phyloP scores from a whole-genome alignment of 2,888 invertebrate genomes.

The Leucophenga montana region DNA sequence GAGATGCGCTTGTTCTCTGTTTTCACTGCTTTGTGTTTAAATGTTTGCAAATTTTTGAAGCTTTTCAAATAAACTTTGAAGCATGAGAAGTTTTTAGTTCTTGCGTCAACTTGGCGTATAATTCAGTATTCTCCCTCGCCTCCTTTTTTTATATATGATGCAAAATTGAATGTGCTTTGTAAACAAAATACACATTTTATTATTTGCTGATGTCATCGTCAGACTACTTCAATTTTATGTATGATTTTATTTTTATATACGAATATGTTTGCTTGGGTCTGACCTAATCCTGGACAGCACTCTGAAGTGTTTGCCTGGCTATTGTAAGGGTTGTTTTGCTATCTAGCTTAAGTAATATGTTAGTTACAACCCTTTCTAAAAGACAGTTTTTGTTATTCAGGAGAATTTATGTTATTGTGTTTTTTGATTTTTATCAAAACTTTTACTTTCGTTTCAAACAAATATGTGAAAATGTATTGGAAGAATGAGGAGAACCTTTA shows the following conservation, averaged over 20 bases:
- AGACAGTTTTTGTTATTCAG: not conserved
- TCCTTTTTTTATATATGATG: not conserved
- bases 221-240: slow-evolving; percentile 26
- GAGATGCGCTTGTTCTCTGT: slow-evolving; percentile 26
- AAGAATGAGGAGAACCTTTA: no score
- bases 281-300: slow-evolving; percentile 20
- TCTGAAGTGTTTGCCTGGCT: not conserved
- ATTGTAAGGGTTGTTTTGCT: slow-evolving; percentile 3
- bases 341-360: not conserved
- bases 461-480: slow-evolving; percentile 33
- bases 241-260: slow-evolving; percentile 11
- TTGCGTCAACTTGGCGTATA: not conserved
- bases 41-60: not conserved
- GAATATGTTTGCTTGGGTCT: slow-evolving; percentile 34
- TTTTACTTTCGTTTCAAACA: slow-evolving; percentile 57
- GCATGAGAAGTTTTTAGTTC: not conserved
- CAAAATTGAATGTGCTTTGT: slow-evolving; percentile 55
- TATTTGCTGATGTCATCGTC: slow-evolving; percentile 66
- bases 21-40: slow-evolving; percentile 45
- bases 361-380: slow-evolving; percentile 52
- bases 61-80: not conserved
- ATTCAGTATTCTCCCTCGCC: no score
- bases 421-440: slow-evolving; percentile 63
- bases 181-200: slow-evolving; percentile 26
- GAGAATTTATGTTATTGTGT: slow-evolving; percentile 60